These are phyloP conservation scores for Pseudomyrmex sp. DNA, from an alignment of 1,140 invertebrate genomes.

Conservation along the genomic window DNA sequence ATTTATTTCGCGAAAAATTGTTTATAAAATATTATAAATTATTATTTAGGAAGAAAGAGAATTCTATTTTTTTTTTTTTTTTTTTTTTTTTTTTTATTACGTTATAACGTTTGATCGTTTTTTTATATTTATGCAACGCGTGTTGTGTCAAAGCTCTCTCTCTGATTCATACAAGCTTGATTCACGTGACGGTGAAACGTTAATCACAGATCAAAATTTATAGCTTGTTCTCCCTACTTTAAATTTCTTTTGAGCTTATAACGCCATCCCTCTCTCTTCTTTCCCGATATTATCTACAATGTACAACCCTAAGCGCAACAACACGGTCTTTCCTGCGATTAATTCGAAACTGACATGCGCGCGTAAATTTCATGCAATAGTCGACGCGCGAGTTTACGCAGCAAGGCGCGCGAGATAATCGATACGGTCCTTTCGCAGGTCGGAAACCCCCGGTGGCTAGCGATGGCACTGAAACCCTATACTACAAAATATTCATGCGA, in stretches of 20 bases:
- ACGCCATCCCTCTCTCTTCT: neutral
- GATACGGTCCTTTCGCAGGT: conserved; percentile 57
- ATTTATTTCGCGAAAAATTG: neutral
- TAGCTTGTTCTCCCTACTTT: neutral
- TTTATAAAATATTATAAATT: neutral
- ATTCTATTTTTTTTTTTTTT: too few species aligned
- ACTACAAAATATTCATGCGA: neutral
- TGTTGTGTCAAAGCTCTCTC: too few species aligned
- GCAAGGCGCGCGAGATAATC: conserved; percentile 28
- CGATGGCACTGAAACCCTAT: conserved; percentile 46
- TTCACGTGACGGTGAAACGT: neutral
- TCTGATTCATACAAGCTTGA: conserved; percentile 1
- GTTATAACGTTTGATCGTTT: neutral
- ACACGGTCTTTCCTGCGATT: conserved; percentile 21
- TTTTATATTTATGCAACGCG: neutral
- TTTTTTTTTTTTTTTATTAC: neutral
- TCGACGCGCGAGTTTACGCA: conserved; percentile 6
- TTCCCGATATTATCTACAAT: conserved; percentile 1
- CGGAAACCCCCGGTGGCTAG: conserved; percentile 34
- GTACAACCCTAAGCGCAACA: neutral
- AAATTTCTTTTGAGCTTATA: neutral
- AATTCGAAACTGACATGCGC: neutral
- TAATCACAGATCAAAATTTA: conserved; percentile 20
- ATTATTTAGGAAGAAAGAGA: too few species aligned
- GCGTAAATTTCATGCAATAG: conserved; percentile 25